Conservation (phyloP, 2,113 vertebrate species). For the Hyaena hyaena region DNA sequence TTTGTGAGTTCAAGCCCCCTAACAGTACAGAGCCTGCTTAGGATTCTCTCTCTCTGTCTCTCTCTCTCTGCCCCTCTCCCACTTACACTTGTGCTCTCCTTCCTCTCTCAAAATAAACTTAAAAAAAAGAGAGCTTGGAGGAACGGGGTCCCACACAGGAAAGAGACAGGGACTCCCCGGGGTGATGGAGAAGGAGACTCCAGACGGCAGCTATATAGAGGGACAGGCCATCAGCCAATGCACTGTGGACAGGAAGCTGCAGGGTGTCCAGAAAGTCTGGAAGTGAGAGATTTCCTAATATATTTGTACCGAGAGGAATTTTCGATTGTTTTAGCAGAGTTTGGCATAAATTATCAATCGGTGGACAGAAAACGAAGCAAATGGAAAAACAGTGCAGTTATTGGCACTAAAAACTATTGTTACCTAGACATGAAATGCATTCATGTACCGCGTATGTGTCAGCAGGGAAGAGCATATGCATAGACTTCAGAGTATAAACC, state of each 20-base stretch:
- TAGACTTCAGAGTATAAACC: neutral
- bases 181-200: neutral
- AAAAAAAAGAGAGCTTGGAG: neutral
- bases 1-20: too few relatives aligned
- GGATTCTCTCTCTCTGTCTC: too few relatives aligned
- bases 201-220: neutral
- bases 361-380: neutral
- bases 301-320: neutral
- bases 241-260: too few relatives aligned
- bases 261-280: neutral
- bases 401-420: neutral
- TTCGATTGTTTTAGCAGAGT: neutral
- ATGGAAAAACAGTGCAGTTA: neutral
- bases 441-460: neutral
- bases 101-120: too few relatives aligned
- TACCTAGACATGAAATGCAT: neutral
- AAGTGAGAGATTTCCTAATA: neutral
- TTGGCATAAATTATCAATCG: neutral
- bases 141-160: neutral
- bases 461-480: neutral
- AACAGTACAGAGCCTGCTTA: too few relatives aligned
- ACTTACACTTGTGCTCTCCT: too few relatives aligned
- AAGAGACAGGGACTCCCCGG: neutral
- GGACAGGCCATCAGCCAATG: neutral
- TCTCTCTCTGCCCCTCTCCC: too few relatives aligned